Evolutionary conservation across 2,113 vertebrate species (phyloP).

Genomic region (Chionomys nivalis): DNA sequence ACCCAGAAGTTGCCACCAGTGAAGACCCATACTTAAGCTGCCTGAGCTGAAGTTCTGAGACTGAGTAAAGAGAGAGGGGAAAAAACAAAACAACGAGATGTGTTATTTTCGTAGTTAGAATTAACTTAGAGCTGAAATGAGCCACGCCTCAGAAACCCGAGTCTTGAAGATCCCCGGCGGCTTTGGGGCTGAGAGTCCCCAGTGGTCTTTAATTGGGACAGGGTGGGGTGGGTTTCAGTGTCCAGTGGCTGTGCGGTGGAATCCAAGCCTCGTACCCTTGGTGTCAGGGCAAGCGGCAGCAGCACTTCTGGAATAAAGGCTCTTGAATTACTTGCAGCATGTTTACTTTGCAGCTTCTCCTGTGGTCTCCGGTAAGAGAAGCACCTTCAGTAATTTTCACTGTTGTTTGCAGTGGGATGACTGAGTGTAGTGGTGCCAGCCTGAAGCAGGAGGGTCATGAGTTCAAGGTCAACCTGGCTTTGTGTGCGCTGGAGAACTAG

Average conservation of each 20-base stretch:
- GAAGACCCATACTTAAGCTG: not conserved
- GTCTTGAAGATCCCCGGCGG: slow-evolving; percentile 43
- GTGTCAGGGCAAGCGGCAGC: not conserved
- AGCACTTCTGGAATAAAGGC: not conserved
- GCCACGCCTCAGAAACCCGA: slow-evolving; percentile 61
- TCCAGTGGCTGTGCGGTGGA: not conserved
- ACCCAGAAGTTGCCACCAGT: not conserved
- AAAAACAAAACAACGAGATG: not conserved
- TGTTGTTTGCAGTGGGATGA: not conserved
- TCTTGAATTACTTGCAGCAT: not conserved
- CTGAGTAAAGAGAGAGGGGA: not conserved
- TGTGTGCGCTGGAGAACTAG: not conserved
- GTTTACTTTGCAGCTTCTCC: not conserved
- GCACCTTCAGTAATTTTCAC: not conserved
- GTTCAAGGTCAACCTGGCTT: not conserved
- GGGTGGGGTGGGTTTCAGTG: slow-evolving; percentile 63
- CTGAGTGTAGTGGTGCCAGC: not conserved
- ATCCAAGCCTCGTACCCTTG: not conserved
- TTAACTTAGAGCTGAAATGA: slow-evolving; percentile 73
- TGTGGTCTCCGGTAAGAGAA: not conserved
- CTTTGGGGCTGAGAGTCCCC: slow-evolving; percentile 37
- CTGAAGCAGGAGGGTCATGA: not conserved
- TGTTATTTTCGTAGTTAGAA: slow-evolving; percentile 77
- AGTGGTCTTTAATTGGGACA: slow-evolving; percentile 66
- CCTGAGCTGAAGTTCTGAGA: not conserved